phyloP scores from a whole-genome alignment of 2,797 vertebrate species.

The Anguilla anguilla region DNA sequence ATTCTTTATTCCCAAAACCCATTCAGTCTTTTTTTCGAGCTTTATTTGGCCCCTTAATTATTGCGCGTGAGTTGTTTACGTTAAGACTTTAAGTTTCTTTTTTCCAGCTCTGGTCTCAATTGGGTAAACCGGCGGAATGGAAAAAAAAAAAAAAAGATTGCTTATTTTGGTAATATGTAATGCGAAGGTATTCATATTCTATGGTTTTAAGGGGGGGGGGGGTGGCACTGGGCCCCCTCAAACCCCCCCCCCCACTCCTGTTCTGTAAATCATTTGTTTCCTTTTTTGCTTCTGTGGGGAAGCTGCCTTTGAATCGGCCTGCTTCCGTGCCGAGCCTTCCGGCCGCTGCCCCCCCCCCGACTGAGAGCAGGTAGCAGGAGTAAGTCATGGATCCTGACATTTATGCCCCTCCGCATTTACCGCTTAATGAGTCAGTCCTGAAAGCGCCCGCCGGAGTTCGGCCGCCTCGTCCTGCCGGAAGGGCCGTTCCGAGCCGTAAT shows the following conservation, averaged over 20 bases:
- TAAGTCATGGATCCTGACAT: slow-evolving; percentile 30
- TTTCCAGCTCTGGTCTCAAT: not conserved
- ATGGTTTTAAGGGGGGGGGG: not conserved
- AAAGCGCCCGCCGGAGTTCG: slow-evolving; percentile 18
- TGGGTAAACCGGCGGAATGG: slow-evolving; percentile 4
- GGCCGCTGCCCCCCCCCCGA: not conserved
- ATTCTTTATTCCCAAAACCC: not conserved
- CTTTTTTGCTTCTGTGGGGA: not conserved
- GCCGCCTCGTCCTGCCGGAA: slow-evolving; percentile 13
- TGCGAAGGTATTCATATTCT: not conserved
- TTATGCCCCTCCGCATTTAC: slow-evolving; percentile 30
- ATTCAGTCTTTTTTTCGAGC: not conserved
- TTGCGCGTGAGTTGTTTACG: not conserved
- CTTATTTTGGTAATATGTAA: not conserved
- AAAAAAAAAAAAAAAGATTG: not conserved
- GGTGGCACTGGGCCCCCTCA: not conserved
- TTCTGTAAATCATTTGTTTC: slow-evolving; percentile 11
- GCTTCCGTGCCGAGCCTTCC: not conserved
- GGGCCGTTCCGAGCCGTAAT: slow-evolving; percentile 7
- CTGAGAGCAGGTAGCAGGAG: slow-evolving; percentile 18
- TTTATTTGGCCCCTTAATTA: slow-evolving; percentile 16
- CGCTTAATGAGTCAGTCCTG: slow-evolving; percentile 27
- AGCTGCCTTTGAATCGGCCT: not conserved
- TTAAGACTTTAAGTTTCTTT: not conserved
- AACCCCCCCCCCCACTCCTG: no score